Base-by-base conservation (phyloP, 2,888 invertebrate species). In the Laothoe populi region DNA sequence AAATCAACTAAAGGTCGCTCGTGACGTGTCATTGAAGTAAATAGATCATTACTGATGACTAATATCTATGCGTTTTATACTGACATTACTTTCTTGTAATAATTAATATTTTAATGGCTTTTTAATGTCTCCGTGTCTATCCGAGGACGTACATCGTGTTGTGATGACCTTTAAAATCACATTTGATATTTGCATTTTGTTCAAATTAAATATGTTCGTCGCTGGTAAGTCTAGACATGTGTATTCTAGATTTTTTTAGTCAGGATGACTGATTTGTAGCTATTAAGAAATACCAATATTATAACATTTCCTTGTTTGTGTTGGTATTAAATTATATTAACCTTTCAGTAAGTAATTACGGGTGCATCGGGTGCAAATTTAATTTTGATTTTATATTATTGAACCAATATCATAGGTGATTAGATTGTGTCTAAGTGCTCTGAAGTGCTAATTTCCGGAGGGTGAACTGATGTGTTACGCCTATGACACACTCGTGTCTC, bases 1-100 rank as follows among this genome's bases (percentile, higher is more conserved):
- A 59, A 61, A 62, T 61, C 57, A 65, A 42, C 11, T 59, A 59
- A 19, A 44, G 64, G 66, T 63, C 61, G 35, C 44, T 26, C 19
- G 60, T 63, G 26, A 44, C 48, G 48, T 61, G 66, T 61, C 65
- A 67, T 69, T 65, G 60, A 67, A 70, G 64, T 46, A 61, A 63
- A 63, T 64, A 64, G 59, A 61, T 64, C 64, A 59, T 46, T 26
- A 42, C 46, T 11, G 48, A 57, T 38, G 38, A 42, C 42, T 16
- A 57, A 48, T 58, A 62, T 57, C 63, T 58, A 40, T 44, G 31
- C 26, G 45, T 23, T 44, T 46, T 46, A 59, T 58, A 49, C 53
- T 45, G 57, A 13, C 44, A 44, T 44, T 44, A 45, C 59, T 23
- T 63, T 59, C 53, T 63, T 42, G 53, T 57, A 63, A 53, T 64